phyloP scores from a whole-genome alignment of 2,113 vertebrate species.

The Neomonachus schauinslandi region DNA sequence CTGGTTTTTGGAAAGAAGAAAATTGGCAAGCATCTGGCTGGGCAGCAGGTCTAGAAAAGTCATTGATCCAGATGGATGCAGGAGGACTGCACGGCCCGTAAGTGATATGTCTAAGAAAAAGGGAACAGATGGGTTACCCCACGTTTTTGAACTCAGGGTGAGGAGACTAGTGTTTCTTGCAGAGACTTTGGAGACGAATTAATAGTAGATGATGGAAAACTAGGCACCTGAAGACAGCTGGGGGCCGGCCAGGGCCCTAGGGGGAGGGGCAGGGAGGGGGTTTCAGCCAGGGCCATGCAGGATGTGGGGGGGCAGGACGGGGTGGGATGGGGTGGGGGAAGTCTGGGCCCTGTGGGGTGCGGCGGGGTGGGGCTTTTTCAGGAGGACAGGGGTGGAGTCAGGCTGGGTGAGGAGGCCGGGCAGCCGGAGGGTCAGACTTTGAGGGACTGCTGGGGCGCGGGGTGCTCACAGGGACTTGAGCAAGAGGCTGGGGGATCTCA shows the following conservation, averaged over 20 bases:
- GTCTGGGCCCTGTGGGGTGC: background rate
- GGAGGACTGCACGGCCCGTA: background rate
- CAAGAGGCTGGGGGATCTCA: too few species aligned
- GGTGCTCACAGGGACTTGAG: background rate
- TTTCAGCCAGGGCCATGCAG: too few species aligned
- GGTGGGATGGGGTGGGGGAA: background rate
- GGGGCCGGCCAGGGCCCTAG: background rate
- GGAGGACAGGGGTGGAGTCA: background rate
- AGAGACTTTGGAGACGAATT: background rate
- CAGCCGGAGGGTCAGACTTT: fast-evolving
- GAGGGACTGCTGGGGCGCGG: too few species aligned
- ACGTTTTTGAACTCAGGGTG: background rate
- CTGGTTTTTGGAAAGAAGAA: background rate
- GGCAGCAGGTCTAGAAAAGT: background rate
- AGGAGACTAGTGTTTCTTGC: background rate
- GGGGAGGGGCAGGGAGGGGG: too few species aligned
- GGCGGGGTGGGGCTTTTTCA: background rate
- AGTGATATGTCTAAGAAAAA: background rate
- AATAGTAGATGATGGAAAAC: background rate
- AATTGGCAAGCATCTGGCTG: background rate
- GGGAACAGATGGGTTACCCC: background rate
- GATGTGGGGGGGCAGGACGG: too few species aligned
- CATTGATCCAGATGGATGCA: background rate
- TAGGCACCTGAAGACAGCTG: background rate
- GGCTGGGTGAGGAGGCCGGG: background rate